Conservation (phyloP, 2,797 vertebrate species). For the Tarsius wallacei region DNA sequence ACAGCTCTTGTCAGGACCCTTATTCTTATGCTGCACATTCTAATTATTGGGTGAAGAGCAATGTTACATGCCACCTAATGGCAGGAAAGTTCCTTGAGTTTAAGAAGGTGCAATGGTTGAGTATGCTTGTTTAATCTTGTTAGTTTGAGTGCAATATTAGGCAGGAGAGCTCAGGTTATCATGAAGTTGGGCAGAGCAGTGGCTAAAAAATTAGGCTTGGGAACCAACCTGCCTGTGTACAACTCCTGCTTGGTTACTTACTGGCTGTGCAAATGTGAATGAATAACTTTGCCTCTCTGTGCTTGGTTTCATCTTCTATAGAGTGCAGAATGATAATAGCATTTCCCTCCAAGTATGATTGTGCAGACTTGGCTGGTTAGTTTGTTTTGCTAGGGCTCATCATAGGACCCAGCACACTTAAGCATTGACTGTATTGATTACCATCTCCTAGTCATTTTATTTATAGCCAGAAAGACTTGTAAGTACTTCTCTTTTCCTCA, state of each 20-base stretch:
- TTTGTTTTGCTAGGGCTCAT: neutral
- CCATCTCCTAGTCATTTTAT: neutral
- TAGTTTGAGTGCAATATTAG: neutral
- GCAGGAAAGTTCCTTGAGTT: neutral
- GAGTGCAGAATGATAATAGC: neutral
- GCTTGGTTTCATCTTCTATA: neutral
- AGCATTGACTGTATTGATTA: neutral
- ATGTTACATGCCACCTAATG: neutral
- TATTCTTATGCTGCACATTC: neutral
- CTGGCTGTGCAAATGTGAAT: neutral
- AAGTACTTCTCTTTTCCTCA: neutral
- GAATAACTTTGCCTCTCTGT: neutral
- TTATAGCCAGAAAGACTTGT: neutral
- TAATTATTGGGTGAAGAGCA: slow-evolving; percentile 6
- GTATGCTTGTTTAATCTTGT: too few species aligned
- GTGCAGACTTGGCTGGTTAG: neutral
- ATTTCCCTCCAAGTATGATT: neutral
- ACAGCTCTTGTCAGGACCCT: neutral
- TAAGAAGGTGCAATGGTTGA: neutral
- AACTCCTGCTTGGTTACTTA: neutral
- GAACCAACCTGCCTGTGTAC: neutral
- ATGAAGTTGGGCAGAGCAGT: neutral
- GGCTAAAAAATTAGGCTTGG: neutral
- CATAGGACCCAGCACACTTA: neutral
- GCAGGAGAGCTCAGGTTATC: neutral